Percentiles rank a stretch among this genome's conserved stretches.
Evolutionary conservation across 2,888 invertebrate species (phyloP).

Genomic region (Dorcus hopei): DNA sequence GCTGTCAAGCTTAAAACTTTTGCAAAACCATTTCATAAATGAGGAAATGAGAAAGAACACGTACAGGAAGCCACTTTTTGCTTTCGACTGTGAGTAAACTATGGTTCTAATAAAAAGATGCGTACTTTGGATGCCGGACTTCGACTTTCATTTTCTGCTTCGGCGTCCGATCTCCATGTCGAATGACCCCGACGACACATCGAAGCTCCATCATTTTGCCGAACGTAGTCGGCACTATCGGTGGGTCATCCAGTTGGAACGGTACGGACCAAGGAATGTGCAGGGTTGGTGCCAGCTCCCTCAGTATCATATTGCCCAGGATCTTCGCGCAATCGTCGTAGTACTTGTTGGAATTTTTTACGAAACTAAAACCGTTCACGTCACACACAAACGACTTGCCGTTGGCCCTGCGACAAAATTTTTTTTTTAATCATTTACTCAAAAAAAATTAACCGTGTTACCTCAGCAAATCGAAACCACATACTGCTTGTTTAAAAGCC

Average conservation of each 20-base stretch:
- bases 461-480: slow-evolving; percentile 95
- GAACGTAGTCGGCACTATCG: slow-evolving; percentile 97
- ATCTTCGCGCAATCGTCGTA: slow-evolving; percentile 99
- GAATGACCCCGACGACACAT: slow-evolving; percentile 95
- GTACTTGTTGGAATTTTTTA: slow-evolving; percentile 99
- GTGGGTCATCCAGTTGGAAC: slow-evolving; percentile 96
- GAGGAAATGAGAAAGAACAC: too few species aligned
- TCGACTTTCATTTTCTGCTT: slow-evolving; percentile 99
- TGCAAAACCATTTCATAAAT: too few species aligned
- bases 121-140: slow-evolving; percentile 89
- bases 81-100: too few species aligned
- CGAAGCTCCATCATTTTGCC: slow-evolving; percentile 93
- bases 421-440: background rate
- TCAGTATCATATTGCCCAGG: slow-evolving; percentile 93
- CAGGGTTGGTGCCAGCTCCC: slow-evolving; percentile 90
- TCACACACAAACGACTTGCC: slow-evolving; percentile 99
- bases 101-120: slow-evolving; percentile 12
- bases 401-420: slow-evolving; percentile 74
- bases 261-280: slow-evolving; percentile 98
- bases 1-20: background rate
- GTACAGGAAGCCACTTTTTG: too few species aligned
- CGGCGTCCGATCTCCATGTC: slow-evolving; percentile 98
- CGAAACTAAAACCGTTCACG: slow-evolving; percentile 99
- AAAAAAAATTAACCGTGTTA: slow-evolving; percentile 35
- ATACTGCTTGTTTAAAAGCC: slow-evolving; percentile 97